phyloP scores from a whole-genome alignment of 2,888 invertebrate genomes.

The Celastrina argiolus region DNA sequence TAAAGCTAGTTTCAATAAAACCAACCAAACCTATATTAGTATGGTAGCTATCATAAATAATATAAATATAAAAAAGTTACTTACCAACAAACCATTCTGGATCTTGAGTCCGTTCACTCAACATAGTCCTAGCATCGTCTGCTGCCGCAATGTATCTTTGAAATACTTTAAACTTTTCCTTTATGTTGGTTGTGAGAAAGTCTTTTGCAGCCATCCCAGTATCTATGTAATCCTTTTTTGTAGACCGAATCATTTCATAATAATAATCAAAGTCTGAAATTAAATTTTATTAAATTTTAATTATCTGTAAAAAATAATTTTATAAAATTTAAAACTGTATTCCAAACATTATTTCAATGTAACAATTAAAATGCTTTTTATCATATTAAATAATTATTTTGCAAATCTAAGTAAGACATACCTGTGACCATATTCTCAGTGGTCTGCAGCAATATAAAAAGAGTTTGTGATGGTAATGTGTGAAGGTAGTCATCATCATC shows the following conservation, averaged over 20 bases:
- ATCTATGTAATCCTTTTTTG: conserved; percentile 82
- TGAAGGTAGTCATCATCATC: conserved; percentile 87
- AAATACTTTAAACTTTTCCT: conserved; percentile 66
- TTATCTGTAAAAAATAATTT: background rate
- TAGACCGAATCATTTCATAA: conserved; percentile 82
- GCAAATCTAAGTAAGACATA: conserved; percentile 44
- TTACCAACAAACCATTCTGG: conserved; percentile 89
- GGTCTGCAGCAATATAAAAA: conserved; percentile 79
- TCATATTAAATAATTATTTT: too few relatives aligned
- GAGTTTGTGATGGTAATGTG: conserved; percentile 85
- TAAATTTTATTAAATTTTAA: conserved; percentile 14
- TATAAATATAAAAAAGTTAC: background rate
- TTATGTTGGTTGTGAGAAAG: conserved; percentile 83
- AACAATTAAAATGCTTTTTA: background rate
- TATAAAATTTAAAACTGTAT: background rate
- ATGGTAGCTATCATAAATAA: too few relatives aligned
- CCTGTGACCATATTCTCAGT: conserved; percentile 79
- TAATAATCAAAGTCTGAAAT: conserved; percentile 82
- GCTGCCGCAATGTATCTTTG: conserved; percentile 63
- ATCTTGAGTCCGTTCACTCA: conserved; percentile 82
- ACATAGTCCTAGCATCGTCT: conserved; percentile 76
- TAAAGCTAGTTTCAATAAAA: too few relatives aligned
- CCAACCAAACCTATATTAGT: too few relatives aligned
- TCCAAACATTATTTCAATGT: background rate
- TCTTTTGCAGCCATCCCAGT: conserved; percentile 84